These are phyloP conservation scores for Eutolmus rufibarbis DNA, from an alignment of 2,888 invertebrate species.

Conservation along the genomic window DNA sequence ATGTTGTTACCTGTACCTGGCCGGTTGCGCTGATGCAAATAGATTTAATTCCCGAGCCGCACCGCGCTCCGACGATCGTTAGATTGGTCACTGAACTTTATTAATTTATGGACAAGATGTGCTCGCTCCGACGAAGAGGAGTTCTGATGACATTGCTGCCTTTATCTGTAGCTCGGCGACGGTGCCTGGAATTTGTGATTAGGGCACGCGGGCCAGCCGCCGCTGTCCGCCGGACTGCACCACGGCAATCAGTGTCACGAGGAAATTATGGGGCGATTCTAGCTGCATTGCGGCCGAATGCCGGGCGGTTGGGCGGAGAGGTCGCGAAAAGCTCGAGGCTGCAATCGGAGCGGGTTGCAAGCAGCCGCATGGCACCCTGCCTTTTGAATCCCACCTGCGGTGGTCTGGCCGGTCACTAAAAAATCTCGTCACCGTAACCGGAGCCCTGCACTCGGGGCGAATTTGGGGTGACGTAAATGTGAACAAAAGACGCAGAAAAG, in stretches of 20 bases:
- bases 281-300: not conserved
- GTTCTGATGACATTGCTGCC: slow-evolving; percentile 30
- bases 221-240: not conserved
- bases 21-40: slow-evolving; percentile 7
- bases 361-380: not conserved
- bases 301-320: not conserved
- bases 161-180: slow-evolving; percentile 9
- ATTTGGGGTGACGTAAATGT: not conserved
- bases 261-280: not conserved
- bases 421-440: not conserved
- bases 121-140: not conserved
- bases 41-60: not conserved
- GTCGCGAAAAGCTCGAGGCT: not conserved
- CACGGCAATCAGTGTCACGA: not conserved
- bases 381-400: not conserved
- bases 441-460: not conserved
- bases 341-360: not conserved
- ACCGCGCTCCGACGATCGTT: slow-evolving; percentile 13
- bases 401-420: not conserved
- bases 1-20: not conserved
- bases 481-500: not conserved
- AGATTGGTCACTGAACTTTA: slow-evolving; percentile 46
- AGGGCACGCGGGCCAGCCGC: not conserved
- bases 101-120: slow-evolving; percentile 43
- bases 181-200: slow-evolving; percentile 28